Percentiles rank a stretch among this genome's conserved stretches.
phyloP scores from a whole-genome alignment of 2,888 invertebrate genomes.

The Macrosiphum euphorbiae region DNA sequence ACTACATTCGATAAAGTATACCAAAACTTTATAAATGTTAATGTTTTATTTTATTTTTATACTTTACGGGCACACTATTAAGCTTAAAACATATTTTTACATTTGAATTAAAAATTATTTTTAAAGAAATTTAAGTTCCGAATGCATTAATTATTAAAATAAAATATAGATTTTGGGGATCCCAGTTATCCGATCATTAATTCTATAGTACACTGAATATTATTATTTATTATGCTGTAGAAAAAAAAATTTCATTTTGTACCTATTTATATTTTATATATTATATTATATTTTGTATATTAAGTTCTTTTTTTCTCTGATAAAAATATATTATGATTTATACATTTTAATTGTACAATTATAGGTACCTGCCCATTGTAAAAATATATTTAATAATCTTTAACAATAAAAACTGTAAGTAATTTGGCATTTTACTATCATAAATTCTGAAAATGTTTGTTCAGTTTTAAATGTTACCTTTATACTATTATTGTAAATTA shows the following conservation, averaged over 20 bases:
- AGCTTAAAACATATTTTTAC: background rate
- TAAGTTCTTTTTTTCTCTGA: background rate
- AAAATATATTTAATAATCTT: background rate
- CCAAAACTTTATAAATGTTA: conserved; percentile 22
- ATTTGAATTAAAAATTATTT: conserved; percentile 2
- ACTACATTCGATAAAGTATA: background rate
- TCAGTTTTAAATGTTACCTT: too few species aligned
- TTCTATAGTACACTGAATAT: background rate
- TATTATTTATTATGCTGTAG: background rate
- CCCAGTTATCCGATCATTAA: background rate
- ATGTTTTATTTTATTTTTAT: conserved; percentile 45
- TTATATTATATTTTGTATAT: too few species aligned
- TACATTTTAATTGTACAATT: background rate
- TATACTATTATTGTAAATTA: background rate
- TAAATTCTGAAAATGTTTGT: background rate
- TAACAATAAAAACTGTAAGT: background rate
- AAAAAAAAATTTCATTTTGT: background rate
- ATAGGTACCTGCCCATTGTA: background rate
- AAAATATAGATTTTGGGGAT: background rate
- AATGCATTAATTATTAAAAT: background rate
- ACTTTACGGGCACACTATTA: background rate
- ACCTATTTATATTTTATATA: background rate
- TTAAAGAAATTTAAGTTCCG: background rate
- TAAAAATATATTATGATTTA: background rate
- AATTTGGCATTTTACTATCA: background rate